phyloP scores from a whole-genome alignment of 35 echinoderm and acorn worm genomes.

The Nesometra sesokonis region DNA sequence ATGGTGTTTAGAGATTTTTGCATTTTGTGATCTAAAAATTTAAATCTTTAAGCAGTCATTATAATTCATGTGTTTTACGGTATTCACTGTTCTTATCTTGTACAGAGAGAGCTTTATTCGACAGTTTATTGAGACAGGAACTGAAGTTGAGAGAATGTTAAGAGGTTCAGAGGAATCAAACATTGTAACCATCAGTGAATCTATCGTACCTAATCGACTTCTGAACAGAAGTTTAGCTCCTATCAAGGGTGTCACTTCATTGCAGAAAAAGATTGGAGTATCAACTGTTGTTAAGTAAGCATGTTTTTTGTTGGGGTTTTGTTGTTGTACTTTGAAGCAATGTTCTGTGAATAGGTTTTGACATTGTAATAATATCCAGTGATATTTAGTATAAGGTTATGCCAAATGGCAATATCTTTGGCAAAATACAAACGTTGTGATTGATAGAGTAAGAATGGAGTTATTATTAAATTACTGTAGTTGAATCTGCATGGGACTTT shows the following conservation, averaged over 20 bases:
- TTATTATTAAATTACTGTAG: too few relatives aligned
- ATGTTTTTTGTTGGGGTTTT: not conserved
- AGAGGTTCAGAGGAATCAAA: constrained; percentile 30
- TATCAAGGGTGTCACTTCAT: constrained; percentile 39
- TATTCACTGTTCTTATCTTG: not conserved
- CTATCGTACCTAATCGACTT: not conserved
- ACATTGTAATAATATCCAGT: too few relatives aligned
- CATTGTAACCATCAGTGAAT: not conserved
- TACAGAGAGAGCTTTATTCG: constrained; percentile 91
- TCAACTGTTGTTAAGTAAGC: constrained; percentile 71
- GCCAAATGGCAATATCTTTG: too few relatives aligned
- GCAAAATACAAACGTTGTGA: too few relatives aligned
- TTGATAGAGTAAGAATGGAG: too few relatives aligned
- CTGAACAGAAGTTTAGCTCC: not conserved
- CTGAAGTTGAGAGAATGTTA: constrained; percentile 78
- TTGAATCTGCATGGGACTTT: too few relatives aligned
- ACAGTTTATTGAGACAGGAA: constrained; percentile 89
- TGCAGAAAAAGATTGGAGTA: constrained; percentile 83
- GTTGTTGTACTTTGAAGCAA: not conserved
- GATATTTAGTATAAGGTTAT: too few relatives aligned
- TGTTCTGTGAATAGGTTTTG: too few relatives aligned
- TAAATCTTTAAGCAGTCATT: too few relatives aligned
- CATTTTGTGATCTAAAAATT: too few relatives aligned
- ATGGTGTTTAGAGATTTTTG: too few relatives aligned
- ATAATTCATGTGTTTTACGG: too few relatives aligned